Conservation (phyloP, 2,888 invertebrate species). For the Oscheius myriophilus region DNA sequence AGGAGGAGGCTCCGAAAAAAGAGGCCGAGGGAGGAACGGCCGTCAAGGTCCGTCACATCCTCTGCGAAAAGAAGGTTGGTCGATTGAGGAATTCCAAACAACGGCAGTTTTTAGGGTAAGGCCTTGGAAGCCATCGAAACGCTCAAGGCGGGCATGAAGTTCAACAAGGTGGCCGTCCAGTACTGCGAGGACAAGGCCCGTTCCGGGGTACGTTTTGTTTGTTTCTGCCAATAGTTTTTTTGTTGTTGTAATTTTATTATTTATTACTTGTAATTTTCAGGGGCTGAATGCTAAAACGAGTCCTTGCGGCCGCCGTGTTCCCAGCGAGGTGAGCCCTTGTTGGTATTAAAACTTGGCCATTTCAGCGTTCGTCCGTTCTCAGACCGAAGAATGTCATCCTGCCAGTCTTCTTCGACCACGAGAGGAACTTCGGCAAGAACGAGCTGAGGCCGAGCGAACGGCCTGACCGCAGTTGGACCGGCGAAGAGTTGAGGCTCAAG, state of each 20-base stretch:
- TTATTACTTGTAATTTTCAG: too few relatives aligned
- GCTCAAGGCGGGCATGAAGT: conserved; percentile 91
- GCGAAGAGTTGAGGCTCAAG: conserved; percentile 90
- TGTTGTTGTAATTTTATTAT: too few relatives aligned
- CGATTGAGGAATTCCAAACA: not conserved
- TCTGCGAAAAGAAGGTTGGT: conserved; percentile 91
- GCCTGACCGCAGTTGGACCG: conserved; percentile 78
- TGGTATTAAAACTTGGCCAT: not conserved
- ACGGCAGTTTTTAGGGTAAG: conserved; percentile 78
- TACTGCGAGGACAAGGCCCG: conserved; percentile 98
- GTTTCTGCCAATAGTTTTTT: too few relatives aligned
- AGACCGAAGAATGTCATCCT: conserved; percentile 6
- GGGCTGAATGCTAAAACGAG: too few relatives aligned
- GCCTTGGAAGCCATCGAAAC: conserved; percentile 95
- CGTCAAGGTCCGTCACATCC: conserved; percentile 85
- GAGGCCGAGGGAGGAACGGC: conserved; percentile 68
- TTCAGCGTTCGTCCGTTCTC: not conserved
- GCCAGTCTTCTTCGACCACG: conserved; percentile 60
- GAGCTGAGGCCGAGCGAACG: conserved; percentile 60
- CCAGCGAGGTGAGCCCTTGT: too few relatives aligned
- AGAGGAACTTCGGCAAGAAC: conserved; percentile 54
- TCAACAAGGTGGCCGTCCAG: conserved; percentile 92
- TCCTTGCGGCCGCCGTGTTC: too few relatives aligned
- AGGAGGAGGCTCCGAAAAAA: conserved; percentile 49
- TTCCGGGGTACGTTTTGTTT: conserved; percentile 81